phyloP scores from a whole-genome alignment of 2,113 vertebrate species.

The Entomyzon cyanotis region DNA sequence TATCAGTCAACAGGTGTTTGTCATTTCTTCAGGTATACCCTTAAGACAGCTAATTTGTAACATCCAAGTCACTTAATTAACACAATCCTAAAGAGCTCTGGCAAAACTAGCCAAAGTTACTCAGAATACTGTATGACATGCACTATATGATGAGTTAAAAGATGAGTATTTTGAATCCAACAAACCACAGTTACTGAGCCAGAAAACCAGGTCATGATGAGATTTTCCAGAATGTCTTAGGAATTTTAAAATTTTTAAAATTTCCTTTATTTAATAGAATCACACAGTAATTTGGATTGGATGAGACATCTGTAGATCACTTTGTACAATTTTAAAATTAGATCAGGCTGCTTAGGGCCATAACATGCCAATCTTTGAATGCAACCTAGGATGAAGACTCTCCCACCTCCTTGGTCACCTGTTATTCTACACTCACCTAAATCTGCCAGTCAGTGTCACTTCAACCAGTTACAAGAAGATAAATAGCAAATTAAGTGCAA shows the following conservation, averaged over 20 bases:
- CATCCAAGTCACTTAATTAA: not conserved
- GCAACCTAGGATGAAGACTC: not conserved
- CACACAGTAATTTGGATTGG: not conserved
- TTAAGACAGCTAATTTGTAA: not conserved
- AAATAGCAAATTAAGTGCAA: not conserved
- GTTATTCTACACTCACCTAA: not conserved
- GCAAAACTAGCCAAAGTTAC: not conserved
- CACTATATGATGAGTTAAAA: not conserved
- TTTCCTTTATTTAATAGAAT: not conserved
- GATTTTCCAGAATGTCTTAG: not conserved
- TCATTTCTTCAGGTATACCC: not conserved
- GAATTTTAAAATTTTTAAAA: not conserved
- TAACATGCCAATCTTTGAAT: not conserved
- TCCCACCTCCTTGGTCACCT: not conserved
- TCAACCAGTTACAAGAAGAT: not conserved
- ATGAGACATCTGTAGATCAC: not conserved
- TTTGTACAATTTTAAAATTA: not conserved
- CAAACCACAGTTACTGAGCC: not conserved
- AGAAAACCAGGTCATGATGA: not conserved
- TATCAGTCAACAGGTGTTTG: not conserved
- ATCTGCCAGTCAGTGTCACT: not conserved
- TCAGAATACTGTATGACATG: not conserved
- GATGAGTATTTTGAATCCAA: not conserved
- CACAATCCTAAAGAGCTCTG: not conserved
- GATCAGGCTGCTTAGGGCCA: not conserved